phyloP scores from a whole-genome alignment of 1,140 invertebrate species.

The Cydia pomonella region DNA sequence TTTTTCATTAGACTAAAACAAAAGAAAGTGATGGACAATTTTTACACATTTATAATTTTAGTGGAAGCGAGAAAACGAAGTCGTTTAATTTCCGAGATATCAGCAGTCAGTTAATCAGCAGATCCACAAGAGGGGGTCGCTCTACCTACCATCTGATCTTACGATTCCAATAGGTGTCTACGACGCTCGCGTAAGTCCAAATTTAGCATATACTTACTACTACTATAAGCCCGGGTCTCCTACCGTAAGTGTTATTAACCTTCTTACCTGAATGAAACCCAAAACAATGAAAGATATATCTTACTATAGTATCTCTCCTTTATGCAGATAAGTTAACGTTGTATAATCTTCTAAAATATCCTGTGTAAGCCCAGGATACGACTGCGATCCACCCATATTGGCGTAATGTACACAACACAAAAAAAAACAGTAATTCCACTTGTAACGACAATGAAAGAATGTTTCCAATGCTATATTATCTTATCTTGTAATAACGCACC shows the following conservation, averaged over 20 bases:
- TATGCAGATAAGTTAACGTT: slow-evolving; percentile 81
- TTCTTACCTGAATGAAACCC: not conserved
- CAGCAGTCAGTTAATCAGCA: too few relatives aligned
- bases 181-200: too few relatives aligned
- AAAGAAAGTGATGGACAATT: not conserved
- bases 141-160: too few relatives aligned
- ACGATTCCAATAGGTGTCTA: too few relatives aligned
- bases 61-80: too few relatives aligned
- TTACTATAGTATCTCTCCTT: slow-evolving; percentile 82
- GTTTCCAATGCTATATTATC: slow-evolving; percentile 1
- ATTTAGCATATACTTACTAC: too few relatives aligned
- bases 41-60: not conserved
- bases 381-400: slow-evolving; percentile 74
- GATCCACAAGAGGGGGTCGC: too few relatives aligned
- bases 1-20: slow-evolving; percentile 80
- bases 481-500: slow-evolving; percentile 6
- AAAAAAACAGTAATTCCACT: not conserved
- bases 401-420: not conserved
- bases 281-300: slow-evolving; percentile 40
- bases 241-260: not conserved
- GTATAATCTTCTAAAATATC: slow-evolving; percentile 81
- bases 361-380: slow-evolving; percentile 76
- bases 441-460: slow-evolving; percentile 30
- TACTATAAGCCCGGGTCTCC: too few relatives aligned
- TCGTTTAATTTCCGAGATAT: too few relatives aligned